A percentile compares a stretch with the other conserved stretches of the same genome.
Conservation (phyloP, 2,888 invertebrate species). For the Drosophila nigritarsus region DNA sequence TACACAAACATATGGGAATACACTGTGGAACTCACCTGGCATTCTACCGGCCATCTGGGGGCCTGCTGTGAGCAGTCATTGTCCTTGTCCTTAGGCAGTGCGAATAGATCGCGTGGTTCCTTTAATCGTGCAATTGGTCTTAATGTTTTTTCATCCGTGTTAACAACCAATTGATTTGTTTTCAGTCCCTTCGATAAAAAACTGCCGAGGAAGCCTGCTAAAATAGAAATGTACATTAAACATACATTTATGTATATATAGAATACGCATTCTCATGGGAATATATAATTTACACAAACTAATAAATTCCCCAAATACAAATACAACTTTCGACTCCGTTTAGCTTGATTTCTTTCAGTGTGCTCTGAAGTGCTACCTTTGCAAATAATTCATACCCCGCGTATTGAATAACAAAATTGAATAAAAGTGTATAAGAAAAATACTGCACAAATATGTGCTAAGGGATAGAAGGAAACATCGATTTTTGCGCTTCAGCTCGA, state of each 20-base stretch:
- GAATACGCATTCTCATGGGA: neutral
- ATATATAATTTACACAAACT: neutral
- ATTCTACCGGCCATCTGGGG: conserved; percentile 95
- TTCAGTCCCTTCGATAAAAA: conserved; percentile 86
- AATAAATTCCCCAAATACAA: neutral
- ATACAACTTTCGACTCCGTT: too few species aligned
- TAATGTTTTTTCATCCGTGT: conserved; percentile 88
- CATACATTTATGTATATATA: neutral
- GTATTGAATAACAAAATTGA: neutral
- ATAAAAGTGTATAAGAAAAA: neutral
- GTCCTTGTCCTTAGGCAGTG: conserved; percentile 88
- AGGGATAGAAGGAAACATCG: neutral
- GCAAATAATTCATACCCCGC: neutral
- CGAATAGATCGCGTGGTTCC: conserved; percentile 90
- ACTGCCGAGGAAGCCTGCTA: conserved; percentile 84
- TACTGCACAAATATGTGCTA: neutral
- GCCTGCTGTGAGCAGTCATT: conserved; percentile 91
- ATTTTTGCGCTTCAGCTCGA: neutral
- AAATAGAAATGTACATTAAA: conserved; percentile 13
- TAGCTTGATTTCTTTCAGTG: neutral
- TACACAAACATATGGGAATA: neutral
- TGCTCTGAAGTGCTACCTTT: neutral
- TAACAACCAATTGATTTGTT: conserved; percentile 89
- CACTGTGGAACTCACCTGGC: conserved; percentile 88
- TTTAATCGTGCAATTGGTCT: conserved; percentile 88